Base-by-base conservation (phyloP, 2,888 invertebrate species). In the Lepidonotus clava region DNA sequence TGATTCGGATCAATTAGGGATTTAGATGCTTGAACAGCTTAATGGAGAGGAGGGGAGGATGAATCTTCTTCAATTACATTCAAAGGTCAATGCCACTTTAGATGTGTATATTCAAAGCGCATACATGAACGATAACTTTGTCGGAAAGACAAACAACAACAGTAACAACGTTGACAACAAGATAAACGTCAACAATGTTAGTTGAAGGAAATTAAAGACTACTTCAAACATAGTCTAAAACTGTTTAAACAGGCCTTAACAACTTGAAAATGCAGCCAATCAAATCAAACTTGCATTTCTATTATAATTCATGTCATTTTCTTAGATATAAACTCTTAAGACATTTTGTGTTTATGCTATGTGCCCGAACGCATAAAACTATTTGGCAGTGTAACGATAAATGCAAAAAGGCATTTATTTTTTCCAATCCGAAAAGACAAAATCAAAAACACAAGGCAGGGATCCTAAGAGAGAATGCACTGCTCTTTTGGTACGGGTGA, bases 351-450 rank as follows among this genome's bases (percentile, higher is more conserved):
- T 34, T 8, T 8, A 46, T 8, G 46, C 8, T 8, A 18, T 8
- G 46, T 8, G 46, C 8, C 8, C 46, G 18, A 46, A 46, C 8
- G 18, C 46, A 46, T 46, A 18, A 46, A 46, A 18, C 8, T 11
- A 46, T 46, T 46, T 11, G 18, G 46, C 8, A 46, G 71, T 36
- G 38, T 36, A 14, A 71, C 34, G 36, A 71, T 71, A 36, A 71
- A 71, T 21, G n/a, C 36, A 71, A 71, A 38, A 71, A 71, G 71
- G 71, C 71, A 71, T 34, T 71, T n/a, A n/a, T n/a, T n/a, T n/a
- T n/a, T n/a, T 5, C 1, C 18, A 71, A n/a, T 71, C 38, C 71
- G 36, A 34, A 71, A 71, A 71, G 71, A 71, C 71, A 71, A 71
- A 71, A 71, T 38, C 36, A 71, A 71, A n/a, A n/a, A 71, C 21